Conservation (phyloP, 2,797 vertebrate genomes). For the Liasis olivaceus region DNA sequence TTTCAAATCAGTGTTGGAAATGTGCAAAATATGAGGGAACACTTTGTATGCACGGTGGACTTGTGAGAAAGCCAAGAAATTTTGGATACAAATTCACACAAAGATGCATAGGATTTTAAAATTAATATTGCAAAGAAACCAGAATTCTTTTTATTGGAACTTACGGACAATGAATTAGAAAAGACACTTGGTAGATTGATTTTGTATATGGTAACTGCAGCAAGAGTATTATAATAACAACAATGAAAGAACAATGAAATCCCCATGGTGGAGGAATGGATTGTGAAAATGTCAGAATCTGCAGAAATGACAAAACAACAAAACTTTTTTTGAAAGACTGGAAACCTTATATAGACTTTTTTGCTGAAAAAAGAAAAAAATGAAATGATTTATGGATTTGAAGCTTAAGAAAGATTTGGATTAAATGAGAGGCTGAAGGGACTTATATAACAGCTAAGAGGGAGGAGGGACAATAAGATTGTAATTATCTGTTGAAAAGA, state of each 20-base stretch:
- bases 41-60: background rate
- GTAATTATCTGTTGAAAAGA: background rate
- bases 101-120: background rate
- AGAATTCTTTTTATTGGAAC: background rate
- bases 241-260: background rate
- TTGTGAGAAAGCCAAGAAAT: background rate
- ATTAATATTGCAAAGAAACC: background rate
- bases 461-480: background rate
- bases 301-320: background rate
- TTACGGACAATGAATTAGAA: background rate
- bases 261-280: background rate
- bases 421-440: background rate
- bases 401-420: background rate
- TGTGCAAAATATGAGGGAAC: background rate
- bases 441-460: background rate
- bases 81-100: background rate
- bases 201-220: background rate
- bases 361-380: background rate
- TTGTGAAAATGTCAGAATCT: background rate
- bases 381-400: background rate
- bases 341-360: background rate
- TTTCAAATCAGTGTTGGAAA: background rate
- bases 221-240: background rate
- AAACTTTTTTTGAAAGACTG: background rate
- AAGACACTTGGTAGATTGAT: background rate